Evolutionary conservation across 2,113 vertebrate genomes (phyloP).

Genomic region (Oryzias celebensis): DNA sequence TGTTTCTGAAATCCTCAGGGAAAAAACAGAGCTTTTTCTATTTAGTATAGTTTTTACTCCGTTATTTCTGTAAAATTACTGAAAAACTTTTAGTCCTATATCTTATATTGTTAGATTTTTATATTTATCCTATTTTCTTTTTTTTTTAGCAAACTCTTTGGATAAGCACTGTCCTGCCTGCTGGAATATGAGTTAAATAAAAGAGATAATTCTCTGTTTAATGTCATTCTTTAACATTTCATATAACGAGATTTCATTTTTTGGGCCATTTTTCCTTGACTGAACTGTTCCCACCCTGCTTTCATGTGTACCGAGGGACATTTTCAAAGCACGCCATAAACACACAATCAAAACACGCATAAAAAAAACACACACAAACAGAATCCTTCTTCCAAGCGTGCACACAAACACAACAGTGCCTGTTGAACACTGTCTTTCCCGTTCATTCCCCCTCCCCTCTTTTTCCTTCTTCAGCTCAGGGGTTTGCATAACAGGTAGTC

Average conservation of each 20-base stretch:
- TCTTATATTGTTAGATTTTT: too few species aligned
- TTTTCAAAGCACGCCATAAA: conserved; percentile 43
- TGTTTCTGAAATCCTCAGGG: too few species aligned
- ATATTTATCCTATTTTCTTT: too few species aligned
- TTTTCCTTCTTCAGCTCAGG: conserved; percentile 70
- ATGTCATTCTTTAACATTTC: conserved; percentile 48
- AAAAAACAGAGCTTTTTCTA: too few species aligned
- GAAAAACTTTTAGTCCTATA: too few species aligned
- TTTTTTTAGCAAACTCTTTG: neutral
- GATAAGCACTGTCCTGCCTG: conserved; percentile 44
- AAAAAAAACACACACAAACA: conserved; percentile 41
- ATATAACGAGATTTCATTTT: conserved; percentile 67
- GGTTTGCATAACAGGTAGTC: conserved; percentile 99
- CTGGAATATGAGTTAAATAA: conserved; percentile 18
- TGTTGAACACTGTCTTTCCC: conserved; percentile 71
- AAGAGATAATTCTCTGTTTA: conserved; percentile 42
- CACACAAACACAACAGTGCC: conserved; percentile 60
- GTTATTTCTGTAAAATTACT: too few species aligned
- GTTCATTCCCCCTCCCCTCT: conserved; percentile 60
- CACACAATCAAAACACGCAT: conserved; percentile 44
- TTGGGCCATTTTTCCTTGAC: conserved; percentile 58
- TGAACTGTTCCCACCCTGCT: conserved; percentile 52
- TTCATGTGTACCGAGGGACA: conserved; percentile 50
- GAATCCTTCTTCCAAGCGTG: conserved; percentile 35
- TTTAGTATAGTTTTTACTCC: too few species aligned